Conservation (phyloP, 2,888 invertebrate genomes). For the Xestia ashworthii region DNA sequence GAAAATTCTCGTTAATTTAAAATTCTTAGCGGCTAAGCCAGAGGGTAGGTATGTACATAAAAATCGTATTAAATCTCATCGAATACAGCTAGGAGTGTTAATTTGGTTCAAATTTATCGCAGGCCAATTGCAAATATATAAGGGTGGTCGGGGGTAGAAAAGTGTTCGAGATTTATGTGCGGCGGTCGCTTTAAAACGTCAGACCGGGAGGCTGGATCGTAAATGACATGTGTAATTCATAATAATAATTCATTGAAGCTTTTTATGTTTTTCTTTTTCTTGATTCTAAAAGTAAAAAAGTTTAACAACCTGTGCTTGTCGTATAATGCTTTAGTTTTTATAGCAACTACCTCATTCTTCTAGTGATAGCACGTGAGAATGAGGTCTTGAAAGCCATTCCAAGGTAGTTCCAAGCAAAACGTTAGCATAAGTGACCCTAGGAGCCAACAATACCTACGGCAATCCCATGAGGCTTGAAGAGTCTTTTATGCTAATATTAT, state of each 20-base stretch:
- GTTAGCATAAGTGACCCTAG: too few relatives aligned
- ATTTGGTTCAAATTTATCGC: constrained; percentile 80
- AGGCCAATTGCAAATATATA: constrained; percentile 81
- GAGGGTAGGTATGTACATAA: constrained; percentile 56
- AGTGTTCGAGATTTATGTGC: constrained; percentile 78
- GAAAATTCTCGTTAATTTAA: constrained; percentile 36
- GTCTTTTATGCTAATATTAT: too few relatives aligned
- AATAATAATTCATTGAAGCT: not conserved
- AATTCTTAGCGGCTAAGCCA: constrained; percentile 42
- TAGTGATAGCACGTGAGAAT: too few relatives aligned
- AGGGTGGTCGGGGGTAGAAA: constrained; percentile 73
- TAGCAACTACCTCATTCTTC: too few relatives aligned
- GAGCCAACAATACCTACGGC: too few relatives aligned
- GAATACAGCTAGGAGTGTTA: constrained; percentile 75
- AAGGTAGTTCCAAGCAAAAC: too few relatives aligned
- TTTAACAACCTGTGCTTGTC: not conserved
- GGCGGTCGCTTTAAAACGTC: constrained; percentile 67
- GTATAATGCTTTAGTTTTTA: too few relatives aligned
- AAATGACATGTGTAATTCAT: constrained; percentile 14
- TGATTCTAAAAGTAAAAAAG: not conserved
- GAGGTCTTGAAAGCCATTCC: too few relatives aligned
- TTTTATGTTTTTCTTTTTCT: not conserved
- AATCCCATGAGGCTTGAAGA: too few relatives aligned
- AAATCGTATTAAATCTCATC: constrained; percentile 71
- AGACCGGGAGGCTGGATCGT: constrained; percentile 35